Evolutionary conservation across 1,140 invertebrate species (phyloP), one percentile per base, ranked within the genome.

Genomic region (Drosophila micromelanica): DNA sequence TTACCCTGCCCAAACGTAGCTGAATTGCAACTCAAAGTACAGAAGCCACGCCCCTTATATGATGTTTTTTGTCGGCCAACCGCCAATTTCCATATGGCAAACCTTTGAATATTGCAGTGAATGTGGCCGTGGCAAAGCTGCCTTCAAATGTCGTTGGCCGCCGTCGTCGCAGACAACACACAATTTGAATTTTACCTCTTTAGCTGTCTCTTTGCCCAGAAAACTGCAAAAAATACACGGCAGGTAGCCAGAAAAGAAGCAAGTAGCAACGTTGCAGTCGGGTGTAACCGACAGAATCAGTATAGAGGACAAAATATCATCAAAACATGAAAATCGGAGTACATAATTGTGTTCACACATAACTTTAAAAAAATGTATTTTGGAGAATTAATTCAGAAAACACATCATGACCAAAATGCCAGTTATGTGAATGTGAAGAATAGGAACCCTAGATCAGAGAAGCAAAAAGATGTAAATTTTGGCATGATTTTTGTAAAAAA

Each of bases 41-140:
- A 9, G 6, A 1, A 12, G 55, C 30, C 61, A 65, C 61, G 52
- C 61, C 68, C 49, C 15, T 17, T 46, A 51, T 45, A 52, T 2
- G 23, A 2, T 42, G 46, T 55, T 35, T 15, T 61, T 71, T 43
- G 30, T 38, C 15, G 23, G 65, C 49, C 73, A 87, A 76, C 65
- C 67, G 68, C 64, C 81, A 74, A 75, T 75, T 75, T 75, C 68
- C 73, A 75, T 75, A 71, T 64, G 67, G 51, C 59, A 57, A 73
- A 51, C 67, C 61, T 78, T 81, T 87, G 82, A 76, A 87, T 87
- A 87, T 81, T 79, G 68, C 82, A 82, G 75, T 69, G 60, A 17
- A 17, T 17, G 17, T 17, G 17, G 27, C 73, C 73, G 65, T 43
- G 45, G 48, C 55, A 40, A 35, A 52, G 61, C 57, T 27, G 40